Base-by-base conservation (phyloP, 2,113 vertebrate species). In the Arvicanthis niloticus region DNA sequence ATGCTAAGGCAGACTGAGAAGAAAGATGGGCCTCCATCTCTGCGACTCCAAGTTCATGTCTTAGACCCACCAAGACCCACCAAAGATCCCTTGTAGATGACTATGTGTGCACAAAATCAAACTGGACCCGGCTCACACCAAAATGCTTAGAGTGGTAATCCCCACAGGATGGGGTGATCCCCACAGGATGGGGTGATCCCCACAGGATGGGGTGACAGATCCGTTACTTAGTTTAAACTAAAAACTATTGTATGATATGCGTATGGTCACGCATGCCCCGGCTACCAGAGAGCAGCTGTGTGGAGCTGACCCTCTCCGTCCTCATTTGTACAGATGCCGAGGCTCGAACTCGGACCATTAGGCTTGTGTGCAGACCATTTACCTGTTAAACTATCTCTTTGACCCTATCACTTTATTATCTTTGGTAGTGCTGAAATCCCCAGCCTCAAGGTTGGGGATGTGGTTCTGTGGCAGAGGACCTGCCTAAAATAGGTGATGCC, bases 21-120 rank as follows among this genome's bases (percentile, higher is more conserved):
- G 60, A 62, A 40, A 26, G 65, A 51, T 6, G 29, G 19, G 56
- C 45, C 37, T 82, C 10, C 0, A 53, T 76, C 86, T 70, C 53
- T 4, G 2, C 34, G 26, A 68, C 45, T 84, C 16, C 13, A 45
- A 58, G 31, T 4, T 76, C 15, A 12, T 51, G 51, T 58, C 17
- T 80, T 4, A 0, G 7, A 7, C 22, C 3, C 76, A 56, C 37
- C 40, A 3, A 0, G 7, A 7, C 22, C 3, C 76, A 56, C 37
- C 40, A 3, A 1, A 95, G 10, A 53, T 12, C 80, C 80, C 34
- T 29, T 17, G 5, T 10, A 10, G 40, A 17, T 11, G 29, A 76
- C 12, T 17, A 1, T 1, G 1, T 12, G 1, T 1, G 31, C 2
- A 34, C 65, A 29, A 45, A 2, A 40, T 89, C 21, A 45, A 29